Evolutionary conservation across 2,113 vertebrate genomes (phyloP).

Genomic region (Lophotis ruficrista): DNA sequence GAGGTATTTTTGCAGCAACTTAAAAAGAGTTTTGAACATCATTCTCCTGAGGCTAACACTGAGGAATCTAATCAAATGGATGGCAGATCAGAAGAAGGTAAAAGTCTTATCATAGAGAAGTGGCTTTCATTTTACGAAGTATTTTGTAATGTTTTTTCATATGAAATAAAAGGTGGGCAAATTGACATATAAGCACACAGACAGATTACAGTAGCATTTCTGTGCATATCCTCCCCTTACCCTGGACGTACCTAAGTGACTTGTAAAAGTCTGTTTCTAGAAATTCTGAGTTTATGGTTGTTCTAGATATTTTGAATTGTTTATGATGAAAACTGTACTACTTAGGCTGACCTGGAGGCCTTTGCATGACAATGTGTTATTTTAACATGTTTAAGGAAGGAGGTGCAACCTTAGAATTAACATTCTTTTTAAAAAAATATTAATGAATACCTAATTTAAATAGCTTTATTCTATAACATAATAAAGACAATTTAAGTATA

Average conservation of each 20-base stretch:
- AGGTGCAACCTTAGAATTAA: background rate
- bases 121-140: background rate
- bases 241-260: background rate
- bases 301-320: background rate
- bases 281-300: background rate
- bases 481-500: background rate
- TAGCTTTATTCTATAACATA: background rate
- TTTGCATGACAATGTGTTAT: background rate
- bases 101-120: background rate
- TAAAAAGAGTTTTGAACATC: slow-evolving; percentile 84
- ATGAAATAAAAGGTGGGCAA: background rate
- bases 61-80: slow-evolving; percentile 76
- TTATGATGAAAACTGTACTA: background rate
- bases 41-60: slow-evolving; percentile 74
- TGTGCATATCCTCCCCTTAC: background rate
- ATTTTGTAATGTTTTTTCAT: background rate
- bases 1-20: slow-evolving; percentile 95
- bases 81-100: slow-evolving; percentile 84
- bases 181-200: background rate
- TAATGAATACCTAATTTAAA: background rate
- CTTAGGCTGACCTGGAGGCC: background rate
- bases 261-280: background rate
- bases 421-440: background rate
- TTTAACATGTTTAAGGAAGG: background rate
- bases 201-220: background rate